Conservation (phyloP, 1,140 invertebrate genomes). For the Euschistus heros region DNA sequence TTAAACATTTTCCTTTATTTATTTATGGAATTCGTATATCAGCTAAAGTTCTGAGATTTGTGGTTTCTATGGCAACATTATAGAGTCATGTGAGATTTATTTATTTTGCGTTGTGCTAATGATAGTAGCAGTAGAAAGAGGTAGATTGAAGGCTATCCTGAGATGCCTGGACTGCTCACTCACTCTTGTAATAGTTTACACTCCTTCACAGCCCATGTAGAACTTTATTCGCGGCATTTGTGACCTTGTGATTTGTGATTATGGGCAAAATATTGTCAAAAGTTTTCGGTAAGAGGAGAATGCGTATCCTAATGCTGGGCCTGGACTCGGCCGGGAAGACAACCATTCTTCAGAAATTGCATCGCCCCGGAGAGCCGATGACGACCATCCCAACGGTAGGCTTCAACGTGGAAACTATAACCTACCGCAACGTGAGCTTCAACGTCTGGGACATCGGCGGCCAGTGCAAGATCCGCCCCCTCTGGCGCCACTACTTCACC, state of each 20-base stretch:
- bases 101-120: too few species aligned
- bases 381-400: slow-evolving; percentile 98
- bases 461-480: slow-evolving; percentile 97
- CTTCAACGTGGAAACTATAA: slow-evolving; percentile 99
- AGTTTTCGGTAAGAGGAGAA: slow-evolving; percentile 99
- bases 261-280: slow-evolving; percentile 99
- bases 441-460: slow-evolving; percentile 99
- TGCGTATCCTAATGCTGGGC: slow-evolving; percentile 98
- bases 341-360: slow-evolving; percentile 90
- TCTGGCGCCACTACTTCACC: slow-evolving; percentile 97
- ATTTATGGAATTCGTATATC: too few species aligned
- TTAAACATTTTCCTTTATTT: too few species aligned
- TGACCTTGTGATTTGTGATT: neutral
- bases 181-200: too few species aligned
- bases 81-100: too few species aligned
- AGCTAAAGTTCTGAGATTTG: too few species aligned
- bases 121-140: too few species aligned
- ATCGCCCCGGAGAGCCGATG: slow-evolving; percentile 88
- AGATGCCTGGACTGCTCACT: too few species aligned
- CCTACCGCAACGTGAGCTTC: slow-evolving; percentile 99
- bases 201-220: too few species aligned
- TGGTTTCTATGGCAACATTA: too few species aligned
- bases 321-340: slow-evolving; percentile 98
- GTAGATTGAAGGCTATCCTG: too few species aligned
- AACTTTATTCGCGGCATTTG: too few species aligned